Conservation (phyloP, 2,888 invertebrate genomes). For the Chouioia cunea region DNA sequence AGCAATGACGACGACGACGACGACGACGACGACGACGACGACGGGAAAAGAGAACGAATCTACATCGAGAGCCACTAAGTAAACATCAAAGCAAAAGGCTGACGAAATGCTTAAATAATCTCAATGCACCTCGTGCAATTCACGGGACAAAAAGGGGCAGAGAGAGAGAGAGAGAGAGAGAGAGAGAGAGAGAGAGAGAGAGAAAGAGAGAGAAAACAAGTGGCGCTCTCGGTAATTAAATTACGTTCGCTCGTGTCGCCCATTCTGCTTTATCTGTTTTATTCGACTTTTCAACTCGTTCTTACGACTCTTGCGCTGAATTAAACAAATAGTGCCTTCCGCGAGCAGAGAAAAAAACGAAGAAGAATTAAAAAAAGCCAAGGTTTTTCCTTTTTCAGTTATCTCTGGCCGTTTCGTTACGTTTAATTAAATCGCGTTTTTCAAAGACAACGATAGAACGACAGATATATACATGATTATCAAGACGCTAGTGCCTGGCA, state of each 20-base stretch:
- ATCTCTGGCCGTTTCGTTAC: too few species aligned
- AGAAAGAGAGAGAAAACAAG: slow-evolving; percentile 42
- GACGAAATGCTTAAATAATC: slow-evolving; percentile 55
- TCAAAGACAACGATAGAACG: too few species aligned
- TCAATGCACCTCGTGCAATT: slow-evolving; percentile 53
- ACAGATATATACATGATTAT: too few species aligned
- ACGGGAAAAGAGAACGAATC: slow-evolving; percentile 30
- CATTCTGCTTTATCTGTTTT: slow-evolving; percentile 39
- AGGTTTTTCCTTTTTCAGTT: too few species aligned
- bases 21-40: slow-evolving; percentile 19
- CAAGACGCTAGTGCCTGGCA: not conserved
- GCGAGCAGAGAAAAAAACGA: too few species aligned
- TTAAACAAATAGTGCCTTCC: slow-evolving; percentile 7
- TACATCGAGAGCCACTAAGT: slow-evolving; percentile 53
- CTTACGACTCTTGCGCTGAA: not conserved
- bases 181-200: slow-evolving; percentile 8
- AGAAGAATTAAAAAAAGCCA: too few species aligned
- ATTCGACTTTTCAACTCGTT: slow-evolving; percentile 24
- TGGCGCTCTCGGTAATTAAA: slow-evolving; percentile 46
- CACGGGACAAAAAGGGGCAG: slow-evolving; percentile 47
- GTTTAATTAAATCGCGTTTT: too few species aligned
- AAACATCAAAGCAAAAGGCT: slow-evolving; percentile 58
- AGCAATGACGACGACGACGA: too few species aligned
- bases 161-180: not conserved
- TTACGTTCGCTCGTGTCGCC: slow-evolving; percentile 14